These are phyloP conservation scores for Agelas oroides DNA, from an alignment of 37 sponge, comb jelly and placozoan species.

Conservation along the genomic window DNA sequence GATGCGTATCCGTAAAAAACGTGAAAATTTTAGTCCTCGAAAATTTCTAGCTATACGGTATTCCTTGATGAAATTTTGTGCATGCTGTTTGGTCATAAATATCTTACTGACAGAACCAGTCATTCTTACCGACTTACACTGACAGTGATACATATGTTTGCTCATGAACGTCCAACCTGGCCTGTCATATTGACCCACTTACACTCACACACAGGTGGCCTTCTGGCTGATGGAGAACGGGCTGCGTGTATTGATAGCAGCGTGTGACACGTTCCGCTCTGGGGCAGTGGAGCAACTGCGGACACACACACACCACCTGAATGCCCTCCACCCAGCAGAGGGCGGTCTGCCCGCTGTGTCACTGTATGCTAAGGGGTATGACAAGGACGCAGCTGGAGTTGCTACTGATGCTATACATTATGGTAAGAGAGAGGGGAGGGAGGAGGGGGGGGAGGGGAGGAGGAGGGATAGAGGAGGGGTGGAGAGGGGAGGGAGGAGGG, in stretches of 20 bases:
- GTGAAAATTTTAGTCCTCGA: too few relatives aligned
- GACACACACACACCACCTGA: conserved; percentile 80
- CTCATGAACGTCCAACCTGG: too few relatives aligned
- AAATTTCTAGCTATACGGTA: too few relatives aligned
- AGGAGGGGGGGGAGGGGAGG: conserved; percentile 2
- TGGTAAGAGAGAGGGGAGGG: conserved; percentile 44
- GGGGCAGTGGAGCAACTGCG: conserved; percentile 97
- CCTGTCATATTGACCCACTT: too few relatives aligned
- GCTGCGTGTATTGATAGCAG: conserved; percentile 88
- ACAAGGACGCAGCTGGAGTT: conserved; percentile 89
- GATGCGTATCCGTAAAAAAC: too few relatives aligned
- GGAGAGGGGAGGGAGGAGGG: background rate
- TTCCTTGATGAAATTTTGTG: too few relatives aligned
- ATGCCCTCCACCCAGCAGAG: conserved; percentile 80
- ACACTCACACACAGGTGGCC: too few relatives aligned
- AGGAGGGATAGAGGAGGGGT: too few relatives aligned
- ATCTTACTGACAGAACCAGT: too few relatives aligned
- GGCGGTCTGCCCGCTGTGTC: conserved; percentile 55
- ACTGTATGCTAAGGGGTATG: conserved; percentile 86
- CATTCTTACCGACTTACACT: too few relatives aligned
- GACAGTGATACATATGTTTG: too few relatives aligned
- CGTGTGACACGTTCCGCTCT: conserved; percentile 96
- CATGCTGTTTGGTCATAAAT: too few relatives aligned
- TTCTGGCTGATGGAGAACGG: conserved; percentile 96
- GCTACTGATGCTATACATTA: conserved; percentile 83